A percentile compares a stretch with the other conserved stretches of the same genome.
These are phyloP conservation scores for Conger conger DNA, from an alignment of 2,113 vertebrate genomes.

Conservation along the genomic window DNA sequence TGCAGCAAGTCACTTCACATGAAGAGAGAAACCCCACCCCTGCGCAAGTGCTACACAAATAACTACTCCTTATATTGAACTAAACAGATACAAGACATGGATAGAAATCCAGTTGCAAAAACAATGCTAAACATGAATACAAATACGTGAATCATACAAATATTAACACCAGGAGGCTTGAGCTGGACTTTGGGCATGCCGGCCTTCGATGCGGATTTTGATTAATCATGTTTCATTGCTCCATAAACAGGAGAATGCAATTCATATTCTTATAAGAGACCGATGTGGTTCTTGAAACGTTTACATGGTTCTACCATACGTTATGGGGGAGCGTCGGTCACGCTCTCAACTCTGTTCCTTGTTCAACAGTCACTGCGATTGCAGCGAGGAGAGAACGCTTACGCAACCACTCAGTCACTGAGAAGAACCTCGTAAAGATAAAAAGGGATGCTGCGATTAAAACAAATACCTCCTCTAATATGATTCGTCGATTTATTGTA, in stretches of 20 bases:
- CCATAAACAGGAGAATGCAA: not conserved
- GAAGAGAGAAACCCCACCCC: too few relatives aligned
- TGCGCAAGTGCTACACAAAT: too few relatives aligned
- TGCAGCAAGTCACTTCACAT: too few relatives aligned
- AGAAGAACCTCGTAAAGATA: not conserved
- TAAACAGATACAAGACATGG: too few relatives aligned
- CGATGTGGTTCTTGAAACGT: not conserved
- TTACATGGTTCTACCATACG: not conserved
- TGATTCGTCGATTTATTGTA: not conserved
- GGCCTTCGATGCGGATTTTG: too few relatives aligned
- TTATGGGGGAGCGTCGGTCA: not conserved
- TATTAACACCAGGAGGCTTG: not conserved
- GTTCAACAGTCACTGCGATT: conserved; percentile 4
- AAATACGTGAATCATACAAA: too few relatives aligned
- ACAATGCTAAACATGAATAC: too few relatives aligned
- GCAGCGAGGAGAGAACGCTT: not conserved
- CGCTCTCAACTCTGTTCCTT: not conserved
- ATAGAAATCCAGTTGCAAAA: too few relatives aligned
- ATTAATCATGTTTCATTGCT: not conserved
- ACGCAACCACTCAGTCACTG: not conserved
- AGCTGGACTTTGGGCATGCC: not conserved
- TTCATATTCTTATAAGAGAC: not conserved
- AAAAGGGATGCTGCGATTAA: not conserved
- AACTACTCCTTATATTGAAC: too few relatives aligned
- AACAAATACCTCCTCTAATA: not conserved